Evolutionary conservation across 2,888 invertebrate genomes (phyloP), one percentile per base, ranked within the genome.

Genomic region (Holacanthella duospinosa): DNA sequence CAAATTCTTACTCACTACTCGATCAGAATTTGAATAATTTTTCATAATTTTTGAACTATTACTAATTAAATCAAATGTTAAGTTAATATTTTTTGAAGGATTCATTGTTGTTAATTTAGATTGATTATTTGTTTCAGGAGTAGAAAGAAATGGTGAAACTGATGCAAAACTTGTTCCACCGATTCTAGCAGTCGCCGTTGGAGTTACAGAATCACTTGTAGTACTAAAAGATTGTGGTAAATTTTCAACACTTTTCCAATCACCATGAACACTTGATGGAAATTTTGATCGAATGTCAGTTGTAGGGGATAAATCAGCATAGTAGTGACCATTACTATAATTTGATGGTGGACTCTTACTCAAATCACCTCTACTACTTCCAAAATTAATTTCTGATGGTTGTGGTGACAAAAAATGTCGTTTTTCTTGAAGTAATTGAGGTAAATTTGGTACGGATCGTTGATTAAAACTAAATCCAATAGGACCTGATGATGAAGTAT

Each of bases 211-310:
- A n/a, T n/a, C n/a, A n/a, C 36, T 6, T 48, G 19, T 4, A 48
- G 48, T 21, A 21, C 48, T 21, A 21, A 48, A 21, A 4, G 48
- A 21, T 29, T 65, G 67, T 61, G 70, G 70, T 19, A 71, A 58
- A 65, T 70, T 71, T 48, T 71, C 71, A 29, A 70, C 71, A 67
- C 70, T 70, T 64, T 71, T 71, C 71, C 71, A 71, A 61, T 71
- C 71, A 2, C 66, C 63, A n/a, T 66, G 64, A 25, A 65, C 67
- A 29, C 70, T 59, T 29, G 64, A 63, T 27, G 29, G 60, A 6
- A 62, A 59, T 29, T 44, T 36, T 26, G 4, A 4, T 4, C 48
- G 12, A 4, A 21, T 4, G 12, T 48, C 48, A 16, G 6, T 9
- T 16, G n/a, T 4, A 16, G 12, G 4, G 16, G 48, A n/a, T 4